Evolutionary conservation across 2,113 vertebrate genomes (phyloP).

Genomic region (Salvelinus namaycush): DNA sequence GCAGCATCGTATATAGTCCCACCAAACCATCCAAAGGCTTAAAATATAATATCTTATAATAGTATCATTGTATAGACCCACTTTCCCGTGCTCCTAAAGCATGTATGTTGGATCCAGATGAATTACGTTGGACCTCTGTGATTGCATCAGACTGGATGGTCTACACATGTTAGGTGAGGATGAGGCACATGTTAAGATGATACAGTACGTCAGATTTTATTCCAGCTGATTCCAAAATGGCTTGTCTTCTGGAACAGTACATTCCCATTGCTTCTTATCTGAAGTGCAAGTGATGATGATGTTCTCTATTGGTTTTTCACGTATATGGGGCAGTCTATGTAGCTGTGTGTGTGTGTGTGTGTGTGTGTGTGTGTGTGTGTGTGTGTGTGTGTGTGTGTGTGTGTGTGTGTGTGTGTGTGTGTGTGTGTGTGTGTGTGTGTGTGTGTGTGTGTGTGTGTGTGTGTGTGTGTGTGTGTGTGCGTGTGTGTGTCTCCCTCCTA

Average conservation of each 20-base stretch:
- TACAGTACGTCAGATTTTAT: slow-evolving; percentile 44
- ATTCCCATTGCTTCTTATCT: slow-evolving; percentile 49
- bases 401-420: too few relatives aligned
- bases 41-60: too few relatives aligned
- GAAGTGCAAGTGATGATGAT: slow-evolving; percentile 22
- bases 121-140: slow-evolving; percentile 22
- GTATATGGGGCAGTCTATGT: slow-evolving; percentile 16
- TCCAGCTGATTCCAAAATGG: slow-evolving; percentile 31
- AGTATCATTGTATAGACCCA: too few relatives aligned
- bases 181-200: slow-evolving; percentile 64
- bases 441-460: neutral
- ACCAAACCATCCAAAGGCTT: too few relatives aligned
- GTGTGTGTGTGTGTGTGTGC: neutral
- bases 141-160: slow-evolving; percentile 45
- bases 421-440: neutral
- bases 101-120: slow-evolving; percentile 20
- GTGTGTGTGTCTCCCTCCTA: slow-evolving; percentile 57
- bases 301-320: slow-evolving; percentile 15
- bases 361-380: slow-evolving; percentile 60
- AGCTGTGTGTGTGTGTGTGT: neutral
- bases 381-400: slow-evolving; percentile 31
- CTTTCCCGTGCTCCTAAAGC: too few relatives aligned
- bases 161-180: slow-evolving; percentile 57
- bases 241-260: slow-evolving; percentile 44
- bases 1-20: slow-evolving; percentile 2